Conservation (phyloP, 2,113 vertebrate genomes). For the Nematolebias whitei region DNA sequence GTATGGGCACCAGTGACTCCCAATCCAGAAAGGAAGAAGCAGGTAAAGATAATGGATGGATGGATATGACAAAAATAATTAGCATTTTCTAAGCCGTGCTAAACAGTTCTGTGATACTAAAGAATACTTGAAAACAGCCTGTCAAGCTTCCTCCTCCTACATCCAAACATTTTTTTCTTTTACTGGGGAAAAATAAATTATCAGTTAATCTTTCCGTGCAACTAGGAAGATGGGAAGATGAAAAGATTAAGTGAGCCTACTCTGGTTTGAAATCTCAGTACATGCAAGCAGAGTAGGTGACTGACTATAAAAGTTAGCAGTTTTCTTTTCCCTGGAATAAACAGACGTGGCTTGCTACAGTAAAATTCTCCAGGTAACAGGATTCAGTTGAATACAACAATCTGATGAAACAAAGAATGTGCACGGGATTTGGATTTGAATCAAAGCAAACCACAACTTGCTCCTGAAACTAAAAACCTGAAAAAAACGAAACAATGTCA, state of each 20-base stretch:
- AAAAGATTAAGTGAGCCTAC: not conserved
- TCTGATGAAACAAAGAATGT: not conserved
- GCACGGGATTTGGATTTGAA: not conserved
- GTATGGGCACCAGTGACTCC: too few species aligned
- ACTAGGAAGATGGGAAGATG: not conserved
- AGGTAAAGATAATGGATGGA: too few species aligned
- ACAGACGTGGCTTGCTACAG: not conserved
- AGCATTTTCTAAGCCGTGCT: not conserved
- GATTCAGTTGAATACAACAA: not conserved
- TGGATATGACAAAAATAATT: not conserved
- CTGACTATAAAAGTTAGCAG: not conserved
- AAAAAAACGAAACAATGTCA: too few species aligned
- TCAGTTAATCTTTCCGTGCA: not conserved
- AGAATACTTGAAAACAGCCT: constrained; percentile 21
- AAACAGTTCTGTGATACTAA: not conserved
- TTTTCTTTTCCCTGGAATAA: not conserved
- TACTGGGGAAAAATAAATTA: not conserved
- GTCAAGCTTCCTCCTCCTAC: constrained; percentile 14
- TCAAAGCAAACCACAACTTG: not conserved
- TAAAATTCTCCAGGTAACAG: not conserved
- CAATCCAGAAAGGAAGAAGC: too few species aligned
- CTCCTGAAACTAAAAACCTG: not conserved
- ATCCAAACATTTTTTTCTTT: not conserved
- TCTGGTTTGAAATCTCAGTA: not conserved
- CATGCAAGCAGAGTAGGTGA: not conserved